Evolutionary conservation across 2,797 vertebrate species (phyloP), one percentile per base, ranked within the genome.

Genomic region (Enteromius thamalakanensis): DNA sequence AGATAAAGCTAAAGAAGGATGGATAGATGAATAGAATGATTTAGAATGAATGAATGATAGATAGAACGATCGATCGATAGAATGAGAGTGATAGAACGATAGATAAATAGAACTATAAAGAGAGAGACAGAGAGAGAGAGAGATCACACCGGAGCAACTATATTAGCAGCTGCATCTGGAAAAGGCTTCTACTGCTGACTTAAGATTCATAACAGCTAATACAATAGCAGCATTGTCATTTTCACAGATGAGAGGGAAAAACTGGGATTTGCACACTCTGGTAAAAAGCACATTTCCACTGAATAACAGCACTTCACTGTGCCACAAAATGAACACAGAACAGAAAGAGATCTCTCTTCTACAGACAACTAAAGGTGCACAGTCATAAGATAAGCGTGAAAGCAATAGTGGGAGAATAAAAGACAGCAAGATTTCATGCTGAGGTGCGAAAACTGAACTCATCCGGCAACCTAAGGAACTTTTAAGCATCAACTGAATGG

Each of bases 221-320:
- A 85, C 70, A 85, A 85, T 67, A 80, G 70, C 62, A 21, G 37
- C 71, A 81, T 40, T 84, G 71, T 76, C 49, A 68, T 55, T 67
- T 82, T 45, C 64, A 67, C 45, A 68, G 17, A 17, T 10, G 49
- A 76, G 34, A 11, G 29, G 62, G 60, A 19, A 60, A 23, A 68
- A 37, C 19, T n/a, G 45, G 26, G 34, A 76, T 75, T 34, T 65
- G 53, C 55, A 47, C 70, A 64, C 62, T 26, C 62, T 68, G 55
- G 71, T 69, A 49, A 85, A 85, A 64, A 29, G 6, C 70, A 85
- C 51, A 76, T 81, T 85, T 84, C 69, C 47, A 80, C 21, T 55
- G 42, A 34, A 84, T 49, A 75, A 47, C 68, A 79, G 68, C 34
- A 72, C 49, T 34, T 83, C 53, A 58, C 69, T 14, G 29, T 74